Evolutionary conservation across 1,140 invertebrate species (phyloP).

Genomic region (Danaus plexippus): DNA sequence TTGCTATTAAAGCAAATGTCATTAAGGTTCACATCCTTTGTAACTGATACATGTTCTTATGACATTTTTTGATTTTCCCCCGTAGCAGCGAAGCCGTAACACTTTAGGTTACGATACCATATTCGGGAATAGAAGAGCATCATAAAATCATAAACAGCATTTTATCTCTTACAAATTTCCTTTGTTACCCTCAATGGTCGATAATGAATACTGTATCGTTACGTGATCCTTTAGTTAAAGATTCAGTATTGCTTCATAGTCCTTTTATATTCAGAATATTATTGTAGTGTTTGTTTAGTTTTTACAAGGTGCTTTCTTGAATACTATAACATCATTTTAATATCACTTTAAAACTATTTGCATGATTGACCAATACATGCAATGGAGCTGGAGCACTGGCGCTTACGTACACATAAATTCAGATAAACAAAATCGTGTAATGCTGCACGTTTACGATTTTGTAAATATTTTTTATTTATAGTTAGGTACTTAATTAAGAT

Average conservation of each 20-base stretch:
- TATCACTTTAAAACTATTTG: too few species aligned
- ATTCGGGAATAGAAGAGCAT: conserved; percentile 46
- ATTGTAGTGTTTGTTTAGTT: background rate
- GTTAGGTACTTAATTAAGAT: too few species aligned
- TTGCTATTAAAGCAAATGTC: conserved; percentile 47
- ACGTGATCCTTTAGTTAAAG: conserved; percentile 32
- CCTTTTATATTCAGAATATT: too few species aligned
- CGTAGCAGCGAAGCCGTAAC: conserved; percentile 36
- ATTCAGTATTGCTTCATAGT: background rate
- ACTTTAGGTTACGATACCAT: conserved; percentile 49
- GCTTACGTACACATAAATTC: too few species aligned
- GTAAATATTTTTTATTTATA: too few species aligned
- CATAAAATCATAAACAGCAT: conserved; percentile 62
- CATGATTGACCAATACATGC: too few species aligned
- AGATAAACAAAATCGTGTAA: too few species aligned
- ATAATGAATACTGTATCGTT: conserved; percentile 50
- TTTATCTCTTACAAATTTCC: conserved; percentile 47
- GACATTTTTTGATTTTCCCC: conserved; percentile 35
- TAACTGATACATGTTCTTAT: conserved; percentile 26
- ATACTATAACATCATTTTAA: too few species aligned
- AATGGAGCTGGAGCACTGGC: too few species aligned
- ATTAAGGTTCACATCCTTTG: conserved; percentile 40
- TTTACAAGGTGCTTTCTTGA: background rate
- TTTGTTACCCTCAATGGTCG: conserved; percentile 32
- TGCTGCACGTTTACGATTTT: too few species aligned